phyloP scores from a whole-genome alignment of 2,888 invertebrate genomes.

The Hirtodrosophila cameraria region DNA sequence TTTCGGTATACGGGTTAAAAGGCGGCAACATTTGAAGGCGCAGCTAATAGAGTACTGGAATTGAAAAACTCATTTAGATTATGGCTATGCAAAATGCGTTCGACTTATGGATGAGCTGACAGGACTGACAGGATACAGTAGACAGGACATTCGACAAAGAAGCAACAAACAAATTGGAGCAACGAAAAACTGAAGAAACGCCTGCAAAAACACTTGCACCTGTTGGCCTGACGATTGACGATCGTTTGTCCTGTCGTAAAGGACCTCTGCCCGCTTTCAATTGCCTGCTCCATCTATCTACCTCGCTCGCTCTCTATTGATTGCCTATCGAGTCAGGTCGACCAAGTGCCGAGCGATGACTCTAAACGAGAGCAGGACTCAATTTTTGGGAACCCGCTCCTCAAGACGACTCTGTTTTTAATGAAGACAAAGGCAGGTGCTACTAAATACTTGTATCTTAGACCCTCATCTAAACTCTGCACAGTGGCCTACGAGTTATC shows the following conservation, averaged over 20 bases:
- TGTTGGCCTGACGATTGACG: conserved; percentile 47
- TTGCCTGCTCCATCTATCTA: neutral
- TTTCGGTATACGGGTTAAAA: conserved; percentile 5
- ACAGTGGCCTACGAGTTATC: neutral
- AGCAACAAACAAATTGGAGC: conserved; percentile 33
- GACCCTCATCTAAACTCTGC: conserved; percentile 5
- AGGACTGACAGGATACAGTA: neutral
- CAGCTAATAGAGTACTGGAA: conserved; percentile 2
- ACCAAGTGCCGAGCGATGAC: conserved; percentile 37
- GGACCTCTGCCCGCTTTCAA: conserved; percentile 15
- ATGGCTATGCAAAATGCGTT: conserved; percentile 19
- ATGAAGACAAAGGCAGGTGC: conserved; percentile 69
- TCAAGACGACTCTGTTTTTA: conserved; percentile 36
- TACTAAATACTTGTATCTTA: conserved; percentile 18
- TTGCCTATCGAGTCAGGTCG: conserved; percentile 53
- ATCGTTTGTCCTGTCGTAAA: conserved; percentile 33
- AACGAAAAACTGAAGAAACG: conserved; percentile 19
- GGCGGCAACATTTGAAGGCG: conserved; percentile 10
- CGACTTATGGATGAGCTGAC: neutral
- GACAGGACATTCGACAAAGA: neutral
- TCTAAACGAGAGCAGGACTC: conserved; percentile 35
- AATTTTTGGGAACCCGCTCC: conserved; percentile 21
- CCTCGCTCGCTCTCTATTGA: conserved; percentile 40
- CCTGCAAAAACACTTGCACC: conserved; percentile 52
- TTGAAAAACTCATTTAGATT: conserved; percentile 21